Evolutionary conservation across 2,113 vertebrate species (phyloP).

Genomic region (Clarias magur): DNA sequence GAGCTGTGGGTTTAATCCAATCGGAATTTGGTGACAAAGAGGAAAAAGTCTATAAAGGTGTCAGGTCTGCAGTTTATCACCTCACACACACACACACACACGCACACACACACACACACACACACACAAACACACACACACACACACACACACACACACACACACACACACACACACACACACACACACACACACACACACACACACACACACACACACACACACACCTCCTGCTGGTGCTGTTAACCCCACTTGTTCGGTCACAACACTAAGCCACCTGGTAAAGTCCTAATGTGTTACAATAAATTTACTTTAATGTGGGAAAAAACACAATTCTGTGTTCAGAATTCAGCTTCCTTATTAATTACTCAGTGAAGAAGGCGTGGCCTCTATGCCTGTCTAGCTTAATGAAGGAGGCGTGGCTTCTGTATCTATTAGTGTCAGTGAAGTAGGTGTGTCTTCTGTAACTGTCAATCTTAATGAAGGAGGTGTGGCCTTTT

Average conservation of each 20-base stretch:
- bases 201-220: neutral
- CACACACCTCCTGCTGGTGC: neutral
- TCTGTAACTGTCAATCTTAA: neutral
- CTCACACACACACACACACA: neutral
- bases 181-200: constrained; percentile 4
- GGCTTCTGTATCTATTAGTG: no score
- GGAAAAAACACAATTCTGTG: neutral
- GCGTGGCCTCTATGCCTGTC: neutral
- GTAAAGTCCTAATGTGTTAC: neutral
- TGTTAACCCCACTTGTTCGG: neutral
- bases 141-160: neutral
- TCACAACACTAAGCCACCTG: neutral
- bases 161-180: neutral
- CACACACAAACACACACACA: neutral
- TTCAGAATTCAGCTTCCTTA: neutral
- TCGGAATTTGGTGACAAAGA: neutral
- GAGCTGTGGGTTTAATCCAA: constrained; percentile 8
- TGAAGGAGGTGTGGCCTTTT: neutral
- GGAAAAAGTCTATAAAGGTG: constrained; percentile 14
- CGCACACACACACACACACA: neutral
- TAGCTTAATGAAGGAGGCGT: neutral
- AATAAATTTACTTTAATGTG: neutral
- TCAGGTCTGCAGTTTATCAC: neutral
- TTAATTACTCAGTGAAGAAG: neutral
- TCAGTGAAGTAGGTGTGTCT: neutral